Conservation (phyloP, 1,140 invertebrate species). For the Coptotermes formosanus region DNA sequence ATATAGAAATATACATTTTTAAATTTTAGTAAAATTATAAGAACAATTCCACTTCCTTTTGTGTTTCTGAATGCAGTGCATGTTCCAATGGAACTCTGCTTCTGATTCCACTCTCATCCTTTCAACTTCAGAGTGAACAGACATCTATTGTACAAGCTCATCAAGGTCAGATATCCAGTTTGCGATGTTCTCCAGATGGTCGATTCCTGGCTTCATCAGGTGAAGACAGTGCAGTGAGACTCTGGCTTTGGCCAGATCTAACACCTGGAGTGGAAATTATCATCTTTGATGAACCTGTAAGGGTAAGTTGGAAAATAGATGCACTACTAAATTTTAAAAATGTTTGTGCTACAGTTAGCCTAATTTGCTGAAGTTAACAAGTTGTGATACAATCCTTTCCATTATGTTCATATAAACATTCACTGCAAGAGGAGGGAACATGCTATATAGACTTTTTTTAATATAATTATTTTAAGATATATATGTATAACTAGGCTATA, state of each 20-base stretch:
- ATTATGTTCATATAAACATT: too few relatives aligned
- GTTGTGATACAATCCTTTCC: too few relatives aligned
- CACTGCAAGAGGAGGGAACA: too few relatives aligned
- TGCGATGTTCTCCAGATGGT: constrained; percentile 33
- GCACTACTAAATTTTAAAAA: background rate
- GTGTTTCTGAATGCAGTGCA: background rate
- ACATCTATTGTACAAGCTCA: constrained; percentile 28
- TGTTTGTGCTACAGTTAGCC: background rate
- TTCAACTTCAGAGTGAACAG: constrained; percentile 11
- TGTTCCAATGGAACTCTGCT: constrained; percentile 28
- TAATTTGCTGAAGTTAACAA: too few relatives aligned
- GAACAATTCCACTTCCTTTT: too few relatives aligned
- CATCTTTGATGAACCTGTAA: background rate
- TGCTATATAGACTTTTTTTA: too few relatives aligned
- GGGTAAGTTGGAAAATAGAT: constrained; percentile 19
- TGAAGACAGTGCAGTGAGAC: constrained; percentile 22
- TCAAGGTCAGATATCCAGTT: constrained; percentile 3
- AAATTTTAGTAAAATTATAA: too few relatives aligned
- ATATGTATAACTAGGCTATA: too few relatives aligned
- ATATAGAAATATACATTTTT: too few relatives aligned
- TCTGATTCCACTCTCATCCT: background rate
- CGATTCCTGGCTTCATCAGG: constrained; percentile 33
- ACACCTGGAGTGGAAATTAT: constrained; percentile 24
- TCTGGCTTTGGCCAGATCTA: constrained; percentile 33
- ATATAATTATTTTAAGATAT: too few relatives aligned